Percentiles rank a stretch among this genome's conserved stretches.
Conservation (phyloP, 2,113 vertebrate genomes). For the Glaucidium brasilianum region DNA sequence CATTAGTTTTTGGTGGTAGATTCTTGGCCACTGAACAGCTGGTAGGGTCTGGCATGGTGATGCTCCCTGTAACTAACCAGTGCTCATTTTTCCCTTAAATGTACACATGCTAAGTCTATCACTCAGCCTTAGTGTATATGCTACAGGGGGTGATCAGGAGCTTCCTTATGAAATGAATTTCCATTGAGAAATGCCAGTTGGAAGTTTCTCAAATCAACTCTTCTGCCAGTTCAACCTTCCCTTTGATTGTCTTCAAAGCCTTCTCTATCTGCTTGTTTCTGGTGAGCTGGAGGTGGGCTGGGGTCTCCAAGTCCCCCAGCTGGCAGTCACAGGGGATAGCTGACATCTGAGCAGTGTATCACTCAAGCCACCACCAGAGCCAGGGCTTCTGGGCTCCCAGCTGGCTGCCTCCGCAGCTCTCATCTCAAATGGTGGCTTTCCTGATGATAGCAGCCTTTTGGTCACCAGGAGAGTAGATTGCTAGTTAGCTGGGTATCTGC, state of each 20-base stretch:
- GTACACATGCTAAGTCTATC: background rate
- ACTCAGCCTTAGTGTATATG: background rate
- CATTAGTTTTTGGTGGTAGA: accelerated
- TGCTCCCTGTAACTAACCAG: background rate
- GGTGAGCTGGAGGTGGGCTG: background rate
- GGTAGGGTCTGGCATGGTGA: background rate
- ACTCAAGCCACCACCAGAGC: accelerated
- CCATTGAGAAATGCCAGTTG: background rate
- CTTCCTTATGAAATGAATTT: background rate
- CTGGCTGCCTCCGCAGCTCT: background rate
- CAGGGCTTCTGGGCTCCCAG: background rate
- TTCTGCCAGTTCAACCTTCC: background rate
- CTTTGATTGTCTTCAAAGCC: background rate
- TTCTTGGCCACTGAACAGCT: background rate
- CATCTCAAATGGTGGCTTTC: background rate
- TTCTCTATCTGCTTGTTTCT: background rate
- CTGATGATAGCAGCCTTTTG: background rate
- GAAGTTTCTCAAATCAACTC: background rate
- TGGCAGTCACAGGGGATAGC: background rate
- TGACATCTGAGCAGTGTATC: background rate
- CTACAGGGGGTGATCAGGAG: background rate
- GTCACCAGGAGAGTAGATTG: background rate
- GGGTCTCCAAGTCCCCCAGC: background rate
- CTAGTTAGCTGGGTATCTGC: background rate
- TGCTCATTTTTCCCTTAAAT: background rate